These are phyloP conservation scores for Falco concolor DNA, from an alignment of 2,797 vertebrate genomes.

Conservation along the genomic window DNA sequence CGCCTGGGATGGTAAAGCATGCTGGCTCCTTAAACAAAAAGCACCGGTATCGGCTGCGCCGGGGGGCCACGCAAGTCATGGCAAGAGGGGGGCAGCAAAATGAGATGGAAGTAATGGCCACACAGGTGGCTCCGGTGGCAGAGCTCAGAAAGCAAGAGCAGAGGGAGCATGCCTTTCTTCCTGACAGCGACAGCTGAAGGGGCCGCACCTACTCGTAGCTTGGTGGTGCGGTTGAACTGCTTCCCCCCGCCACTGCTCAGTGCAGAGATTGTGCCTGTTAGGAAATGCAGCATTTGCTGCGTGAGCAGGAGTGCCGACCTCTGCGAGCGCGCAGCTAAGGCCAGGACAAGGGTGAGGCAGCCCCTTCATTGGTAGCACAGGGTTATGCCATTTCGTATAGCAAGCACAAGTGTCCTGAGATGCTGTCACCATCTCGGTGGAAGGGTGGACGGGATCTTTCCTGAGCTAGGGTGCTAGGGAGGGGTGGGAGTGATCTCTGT, in stretches of 20 bases:
- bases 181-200: neutral
- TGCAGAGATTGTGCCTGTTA: neutral
- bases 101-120: too few relatives aligned
- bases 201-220: neutral
- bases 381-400: neutral
- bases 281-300: neutral
- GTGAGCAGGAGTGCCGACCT: too few relatives aligned
- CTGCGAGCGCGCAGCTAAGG: neutral
- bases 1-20: neutral
- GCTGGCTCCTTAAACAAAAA: neutral
- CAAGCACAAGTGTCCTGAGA: neutral
- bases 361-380: neutral
- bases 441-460: neutral
- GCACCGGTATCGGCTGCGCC: neutral
- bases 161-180: neutral
- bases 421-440: neutral
- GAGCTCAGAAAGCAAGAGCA: neutral
- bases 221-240: neutral
- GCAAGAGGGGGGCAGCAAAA: neutral
- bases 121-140: neutral
- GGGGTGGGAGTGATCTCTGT: neutral
- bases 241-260: rapidly evolving
- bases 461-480: neutral
- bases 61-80: neutral
- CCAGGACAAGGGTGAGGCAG: neutral